Base-by-base conservation (phyloP, 1,140 invertebrate species). In the Philotrypesis tridentata region DNA sequence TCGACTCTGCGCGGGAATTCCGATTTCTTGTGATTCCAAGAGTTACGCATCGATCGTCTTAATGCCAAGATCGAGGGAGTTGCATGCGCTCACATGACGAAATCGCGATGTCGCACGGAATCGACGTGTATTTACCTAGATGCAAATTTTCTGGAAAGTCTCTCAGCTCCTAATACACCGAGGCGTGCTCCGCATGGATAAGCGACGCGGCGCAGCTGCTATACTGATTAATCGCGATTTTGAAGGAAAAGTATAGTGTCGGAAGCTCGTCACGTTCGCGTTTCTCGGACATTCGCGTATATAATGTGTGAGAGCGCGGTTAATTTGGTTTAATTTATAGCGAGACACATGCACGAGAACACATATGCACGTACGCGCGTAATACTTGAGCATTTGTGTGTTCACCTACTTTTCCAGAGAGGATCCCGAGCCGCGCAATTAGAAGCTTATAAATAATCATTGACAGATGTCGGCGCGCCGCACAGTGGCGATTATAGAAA, bases 141-240 rank as follows among this genome's bases (percentile, higher is more conserved):
- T 82, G 80, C 73, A 82, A 82, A 82, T 74, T 27, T n/a, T 12
- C 70, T 76, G 80, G 80, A 82, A 76, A 82, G 73, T 71, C 37
- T n/a, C n/a, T n/a, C n/a, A 21, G 17, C 23, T 73, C 43, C 72
- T 82, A 82, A 82, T 82, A 23, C n/a, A n/a, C 31, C 37, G 17
- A 11, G 0, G 29, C 73, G 72, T 82, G 80, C 21, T 23, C 1
- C 23, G 70, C 27, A 65, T 65, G 61, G 9, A 63, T 25, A 63
- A 63, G n/a, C 25, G 2, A 61, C 0, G 60, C 21, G 11, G 33
- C 25, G 25, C 63, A 63, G 29, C 3, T 21, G 61, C 61, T 23
- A n/a, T n/a, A 55, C 17, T 55, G 23, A 61, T 75, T 48, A 37
- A 9, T 29, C 27, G 21, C 25, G 40, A 71, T 71, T 79, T 79